phyloP scores from a whole-genome alignment of 2,113 vertebrate species.

The Amblyornis subalaris region DNA sequence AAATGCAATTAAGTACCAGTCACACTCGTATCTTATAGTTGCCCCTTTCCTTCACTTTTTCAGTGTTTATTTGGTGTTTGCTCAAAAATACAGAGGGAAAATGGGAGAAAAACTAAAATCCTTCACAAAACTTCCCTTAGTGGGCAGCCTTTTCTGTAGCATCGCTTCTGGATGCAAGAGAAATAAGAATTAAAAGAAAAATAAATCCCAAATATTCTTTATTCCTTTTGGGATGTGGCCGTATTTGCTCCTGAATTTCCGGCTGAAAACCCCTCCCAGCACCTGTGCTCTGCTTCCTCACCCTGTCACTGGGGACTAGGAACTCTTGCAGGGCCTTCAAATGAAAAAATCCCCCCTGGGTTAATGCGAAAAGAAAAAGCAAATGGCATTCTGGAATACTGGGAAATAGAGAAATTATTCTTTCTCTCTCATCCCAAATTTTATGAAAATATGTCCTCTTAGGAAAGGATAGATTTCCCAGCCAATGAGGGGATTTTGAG shows the following conservation, averaged over 20 bases:
- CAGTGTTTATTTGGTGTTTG: background rate
- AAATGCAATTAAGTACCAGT: background rate
- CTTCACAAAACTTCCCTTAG: background rate
- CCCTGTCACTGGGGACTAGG: background rate
- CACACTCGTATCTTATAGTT: background rate
- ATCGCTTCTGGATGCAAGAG: background rate
- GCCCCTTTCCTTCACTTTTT: background rate
- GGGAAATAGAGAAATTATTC: background rate
- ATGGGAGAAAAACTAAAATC: background rate
- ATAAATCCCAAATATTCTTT: background rate
- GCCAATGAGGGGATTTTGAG: background rate
- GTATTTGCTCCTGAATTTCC: background rate
- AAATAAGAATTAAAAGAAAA: background rate
- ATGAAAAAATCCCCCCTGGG: background rate
- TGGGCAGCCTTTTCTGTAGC: background rate
- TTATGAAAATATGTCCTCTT: background rate
- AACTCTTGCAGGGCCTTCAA: background rate
- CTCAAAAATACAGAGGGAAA: background rate
- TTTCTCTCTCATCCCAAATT: background rate
- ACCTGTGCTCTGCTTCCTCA: background rate
- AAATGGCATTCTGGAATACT: background rate
- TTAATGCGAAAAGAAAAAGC: background rate
- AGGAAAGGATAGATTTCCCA: background rate
- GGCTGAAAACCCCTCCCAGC: background rate
- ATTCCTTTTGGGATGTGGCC: background rate